A percentile compares a stretch with the other conserved stretches of the same genome.
Evolutionary conservation across 1,140 invertebrate genomes (phyloP).

Genomic region (Agrilus planipennis): DNA sequence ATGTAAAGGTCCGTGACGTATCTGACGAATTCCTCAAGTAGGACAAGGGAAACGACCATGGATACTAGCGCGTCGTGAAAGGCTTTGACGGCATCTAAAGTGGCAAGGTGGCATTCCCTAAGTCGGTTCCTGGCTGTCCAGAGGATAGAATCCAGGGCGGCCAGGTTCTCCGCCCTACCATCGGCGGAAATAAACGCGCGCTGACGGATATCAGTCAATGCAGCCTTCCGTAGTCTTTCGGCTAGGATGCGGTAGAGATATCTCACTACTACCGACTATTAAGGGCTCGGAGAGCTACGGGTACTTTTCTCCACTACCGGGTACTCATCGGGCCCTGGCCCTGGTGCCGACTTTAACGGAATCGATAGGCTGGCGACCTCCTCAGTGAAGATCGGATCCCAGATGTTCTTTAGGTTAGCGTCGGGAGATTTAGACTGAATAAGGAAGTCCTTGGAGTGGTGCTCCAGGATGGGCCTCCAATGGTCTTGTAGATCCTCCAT

Average conservation of each 20-base stretch:
- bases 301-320: neutral
- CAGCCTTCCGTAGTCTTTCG: neutral
- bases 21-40: neutral
- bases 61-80: neutral
- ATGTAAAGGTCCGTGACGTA: neutral
- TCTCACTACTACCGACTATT: neutral
- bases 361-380: neutral
- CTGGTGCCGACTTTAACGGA: neutral
- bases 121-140: neutral
- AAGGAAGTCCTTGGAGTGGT: neutral
- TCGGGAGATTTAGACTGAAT: neutral
- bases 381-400: conserved; percentile 1
- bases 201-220: neutral
- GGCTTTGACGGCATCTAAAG: neutral
- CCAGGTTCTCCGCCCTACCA: neutral
- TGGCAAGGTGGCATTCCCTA: neutral
- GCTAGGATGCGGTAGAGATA: neutral
- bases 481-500: neutral
- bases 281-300: neutral
- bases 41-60: neutral
- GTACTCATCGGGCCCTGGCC: neutral
- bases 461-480: neutral
- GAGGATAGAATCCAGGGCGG: neutral
- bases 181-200: neutral
- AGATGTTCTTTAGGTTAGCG: neutral